phyloP scores from a whole-genome alignment of 2,888 invertebrate genomes.

The Pyrrhosoma nymphula region DNA sequence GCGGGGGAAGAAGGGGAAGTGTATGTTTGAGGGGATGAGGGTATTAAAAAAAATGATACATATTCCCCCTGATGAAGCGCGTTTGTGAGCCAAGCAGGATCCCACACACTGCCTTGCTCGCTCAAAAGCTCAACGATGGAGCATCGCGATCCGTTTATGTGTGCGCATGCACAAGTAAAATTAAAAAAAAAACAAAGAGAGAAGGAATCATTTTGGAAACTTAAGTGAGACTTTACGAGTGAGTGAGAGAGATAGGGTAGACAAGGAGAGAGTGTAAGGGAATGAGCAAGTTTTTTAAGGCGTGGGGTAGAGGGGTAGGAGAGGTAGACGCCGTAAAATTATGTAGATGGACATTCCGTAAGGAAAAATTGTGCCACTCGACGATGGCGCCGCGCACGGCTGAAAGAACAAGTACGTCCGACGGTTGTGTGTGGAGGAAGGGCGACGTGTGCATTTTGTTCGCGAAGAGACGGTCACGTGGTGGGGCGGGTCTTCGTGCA shows the following conservation, averaged over 20 bases:
- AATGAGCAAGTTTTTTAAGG: background rate
- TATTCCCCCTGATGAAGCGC: background rate
- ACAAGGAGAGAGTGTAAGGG: background rate
- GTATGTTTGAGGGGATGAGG: background rate
- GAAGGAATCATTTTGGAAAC: conserved; percentile 23
- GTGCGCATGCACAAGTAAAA: conserved; percentile 1
- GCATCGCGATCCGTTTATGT: background rate
- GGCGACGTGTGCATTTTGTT: background rate
- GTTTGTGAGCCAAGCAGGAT: background rate
- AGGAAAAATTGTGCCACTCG: conserved; percentile 42
- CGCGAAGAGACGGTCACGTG: background rate
- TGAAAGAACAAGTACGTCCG: conserved; percentile 43
- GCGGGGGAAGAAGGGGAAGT: background rate
- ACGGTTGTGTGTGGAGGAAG: background rate
- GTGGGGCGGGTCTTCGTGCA: background rate
- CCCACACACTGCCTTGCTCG: background rate
- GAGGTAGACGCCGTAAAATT: background rate
- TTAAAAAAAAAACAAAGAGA: background rate
- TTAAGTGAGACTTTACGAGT: conserved; percentile 30
- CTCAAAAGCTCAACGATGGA: background rate
- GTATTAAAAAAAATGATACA: background rate
- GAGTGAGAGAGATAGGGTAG: background rate
- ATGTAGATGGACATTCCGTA: conserved; percentile 56
- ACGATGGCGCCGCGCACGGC: conserved; percentile 1
- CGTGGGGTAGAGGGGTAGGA: too few relatives aligned